Base-by-base conservation (phyloP, 2,888 invertebrate genomes). In the Thecocarcelia acutangulata region DNA sequence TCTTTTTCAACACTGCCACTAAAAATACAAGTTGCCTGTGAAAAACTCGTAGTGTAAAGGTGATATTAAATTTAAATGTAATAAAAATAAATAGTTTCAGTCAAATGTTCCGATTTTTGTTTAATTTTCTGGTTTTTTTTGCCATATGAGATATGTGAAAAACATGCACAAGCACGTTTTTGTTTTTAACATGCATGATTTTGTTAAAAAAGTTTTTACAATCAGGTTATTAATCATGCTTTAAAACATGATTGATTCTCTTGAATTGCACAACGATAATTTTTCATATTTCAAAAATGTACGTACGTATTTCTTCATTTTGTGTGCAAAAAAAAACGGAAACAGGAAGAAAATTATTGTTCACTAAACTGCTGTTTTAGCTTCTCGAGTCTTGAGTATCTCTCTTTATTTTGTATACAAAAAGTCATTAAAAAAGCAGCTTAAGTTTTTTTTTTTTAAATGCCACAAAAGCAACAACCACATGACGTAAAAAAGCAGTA, bases 331-430 rank as follows among this genome's bases (percentile, higher is more conserved):
- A 63, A 19, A 21, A 68, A 74, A 78, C 82, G 82, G 78, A 82
- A 82, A 78, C 70, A 78, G 82, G 82, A 82, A 82, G 74, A 78
- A 66, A 69, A 33, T 66, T 46, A 61, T 64, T 70, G 24, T 52
- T n/a, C 33, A 58, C 33, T 48, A 56, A 66, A 58, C 61, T 48
- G 37, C 56, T 52, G 46, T 44, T 59, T 58, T 8, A 33, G 37
- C 40, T 59, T 15, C 50, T 50, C 33, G 42, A 33, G 50, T 66
- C 28, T 63, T 44, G 2, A 40, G 12, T 61, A 54, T 50, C n/a
- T 72, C 42, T 40, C 28, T n/a, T 15, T 28, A 28, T n/a, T 46
- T 58, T 56, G 2, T 33, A 37, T 42, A 44, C 28, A 68, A 68
- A 33, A 33, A 68, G 59, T 61, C 52, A 61, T 68, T 59, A 59